Base-by-base conservation (phyloP, 1,140 invertebrate species). In the Drosophila murphyi region DNA sequence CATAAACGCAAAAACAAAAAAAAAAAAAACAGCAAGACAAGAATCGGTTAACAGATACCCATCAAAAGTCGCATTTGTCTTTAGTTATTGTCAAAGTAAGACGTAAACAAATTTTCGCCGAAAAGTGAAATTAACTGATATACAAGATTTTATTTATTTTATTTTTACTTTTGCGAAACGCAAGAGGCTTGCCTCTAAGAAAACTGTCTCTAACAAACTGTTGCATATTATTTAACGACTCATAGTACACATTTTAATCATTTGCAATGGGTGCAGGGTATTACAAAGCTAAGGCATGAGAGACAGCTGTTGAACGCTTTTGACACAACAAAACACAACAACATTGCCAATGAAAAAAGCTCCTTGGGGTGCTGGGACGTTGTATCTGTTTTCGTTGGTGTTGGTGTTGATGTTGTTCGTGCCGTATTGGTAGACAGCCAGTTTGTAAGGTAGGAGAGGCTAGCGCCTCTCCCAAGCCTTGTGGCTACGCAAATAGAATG, bases 261-360 rank as follows among this genome's bases (percentile, higher is more conserved):
- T 20, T 20, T 20, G 0, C 20, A 20, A 20, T 20, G 20, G 20
- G 20, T 20, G 20, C 20, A 20, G 20, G 20, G 20, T 20, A 20
- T 20, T 20, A 20, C 20, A 20, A 77, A 85, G 64, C 69, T 55
- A 51, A 57, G 57, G 64, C 71, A 86, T 71, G 69, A 67, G 48
- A 74, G 76, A 74, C 83, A 87, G 83, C 83, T 87, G 85, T 87
- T 88, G 85, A 88, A 83, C 70, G 80, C 78, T 83, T 83, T 83
- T 64, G 76, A 79, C 61, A 76, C 73, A 47, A 62, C 68, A 51
- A 51, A 71, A 57, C 41, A 47, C n/a, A 48, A 45, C 4, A 57
- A 76, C 52, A 77, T 76, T 59, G 67, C 68, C 60, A 76, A 70
- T 78, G 73, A 74, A 61, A 20, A 86, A 86, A 82, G 75, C 82